These are phyloP conservation scores for Drosophila kikkawai DNA, from an alignment of 1,140 invertebrate genomes.

Conservation along the genomic window DNA sequence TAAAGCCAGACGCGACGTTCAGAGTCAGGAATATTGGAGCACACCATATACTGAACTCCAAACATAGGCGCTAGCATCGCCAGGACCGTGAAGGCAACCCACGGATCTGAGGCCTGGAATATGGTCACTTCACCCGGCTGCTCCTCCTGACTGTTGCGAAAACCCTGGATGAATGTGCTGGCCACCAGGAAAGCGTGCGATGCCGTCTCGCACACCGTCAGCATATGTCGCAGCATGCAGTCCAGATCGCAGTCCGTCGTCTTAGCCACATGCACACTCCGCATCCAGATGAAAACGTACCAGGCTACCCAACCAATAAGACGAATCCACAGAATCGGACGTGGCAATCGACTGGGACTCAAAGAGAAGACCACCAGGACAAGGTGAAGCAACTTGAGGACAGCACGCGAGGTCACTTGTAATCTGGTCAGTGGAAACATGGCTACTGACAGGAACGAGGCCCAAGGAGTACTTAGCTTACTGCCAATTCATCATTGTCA, in stretches of 20 bases:
- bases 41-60: constrained; percentile 5
- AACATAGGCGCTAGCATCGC: constrained; percentile 26
- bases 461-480: constrained; percentile 2
- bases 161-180: constrained; percentile 37
- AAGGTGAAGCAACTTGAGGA: constrained; percentile 29
- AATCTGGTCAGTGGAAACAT: constrained; percentile 39
- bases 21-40: background rate
- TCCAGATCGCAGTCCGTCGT: constrained; percentile 39
- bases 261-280: background rate
- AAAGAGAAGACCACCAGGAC: constrained; percentile 32
- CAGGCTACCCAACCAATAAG: constrained; percentile 46
- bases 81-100: constrained; percentile 11
- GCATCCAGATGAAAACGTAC: constrained; percentile 23
- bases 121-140: background rate
- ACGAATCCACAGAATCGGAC: constrained; percentile 16
- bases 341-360: constrained; percentile 4
- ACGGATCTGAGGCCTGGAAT: background rate
- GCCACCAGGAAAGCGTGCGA: constrained; percentile 45
- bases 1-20: background rate
- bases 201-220: constrained; percentile 24
- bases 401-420: constrained; percentile 18
- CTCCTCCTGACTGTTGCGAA: background rate
- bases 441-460: constrained; percentile 14
- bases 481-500: constrained; percentile 58
- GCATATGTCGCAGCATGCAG: constrained; percentile 33